phyloP scores from a whole-genome alignment of 2,113 vertebrate species.

The Sylvicapra grimmia region DNA sequence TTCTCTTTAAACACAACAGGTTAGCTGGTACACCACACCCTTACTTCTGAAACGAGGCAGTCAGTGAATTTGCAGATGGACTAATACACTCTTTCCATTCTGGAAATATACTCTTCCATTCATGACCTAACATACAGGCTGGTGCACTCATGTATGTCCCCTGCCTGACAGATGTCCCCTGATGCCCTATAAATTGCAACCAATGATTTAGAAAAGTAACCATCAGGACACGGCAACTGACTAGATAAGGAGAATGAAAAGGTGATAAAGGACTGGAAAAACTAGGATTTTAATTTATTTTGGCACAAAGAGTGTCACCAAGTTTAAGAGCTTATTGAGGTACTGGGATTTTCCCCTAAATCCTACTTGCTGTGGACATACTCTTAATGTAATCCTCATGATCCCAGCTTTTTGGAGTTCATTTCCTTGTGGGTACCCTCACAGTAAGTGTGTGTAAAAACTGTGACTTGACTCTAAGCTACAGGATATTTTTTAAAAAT shows the following conservation, averaged over 20 bases:
- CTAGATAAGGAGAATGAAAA: not conserved
- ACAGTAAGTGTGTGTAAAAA: not conserved
- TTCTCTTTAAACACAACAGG: not conserved
- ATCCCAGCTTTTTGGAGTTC: not conserved
- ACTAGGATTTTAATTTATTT: not conserved
- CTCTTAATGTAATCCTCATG: not conserved
- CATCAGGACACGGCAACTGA: not conserved
- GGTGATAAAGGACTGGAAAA: not conserved
- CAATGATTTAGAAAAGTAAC: not conserved
- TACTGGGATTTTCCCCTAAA: not conserved
- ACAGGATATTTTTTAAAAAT: not conserved
- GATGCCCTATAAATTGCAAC: not conserved
- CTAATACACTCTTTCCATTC: rapidly evolving
- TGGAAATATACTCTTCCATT: no score
- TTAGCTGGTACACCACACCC: not conserved
- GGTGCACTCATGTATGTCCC: not conserved
- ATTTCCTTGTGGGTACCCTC: not conserved
- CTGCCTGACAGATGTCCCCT: not conserved
- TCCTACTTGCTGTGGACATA: not conserved
- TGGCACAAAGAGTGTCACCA: not conserved
- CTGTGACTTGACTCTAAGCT: not conserved
- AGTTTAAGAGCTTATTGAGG: not conserved
- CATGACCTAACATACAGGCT: rapidly evolving
- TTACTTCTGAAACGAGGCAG: not conserved
- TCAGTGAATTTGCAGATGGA: not conserved